These are phyloP conservation scores for Cydia splendana DNA, from an alignment of 1,140 invertebrate species.

Conservation along the genomic window DNA sequence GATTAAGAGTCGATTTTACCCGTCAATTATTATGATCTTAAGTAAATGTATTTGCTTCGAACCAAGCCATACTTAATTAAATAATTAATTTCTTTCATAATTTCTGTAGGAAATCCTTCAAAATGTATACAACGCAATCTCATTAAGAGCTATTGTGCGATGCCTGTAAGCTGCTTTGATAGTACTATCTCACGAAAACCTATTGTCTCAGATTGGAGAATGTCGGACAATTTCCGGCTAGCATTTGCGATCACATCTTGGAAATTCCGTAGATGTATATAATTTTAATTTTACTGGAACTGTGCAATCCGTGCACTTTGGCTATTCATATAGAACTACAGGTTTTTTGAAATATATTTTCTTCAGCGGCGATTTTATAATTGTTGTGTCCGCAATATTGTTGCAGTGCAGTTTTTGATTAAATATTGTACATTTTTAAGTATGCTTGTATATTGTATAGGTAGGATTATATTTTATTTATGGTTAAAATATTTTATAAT, in stretches of 20 bases:
- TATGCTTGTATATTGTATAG: too few species aligned
- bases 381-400: too few species aligned
- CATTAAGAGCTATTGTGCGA: constrained; percentile 10
- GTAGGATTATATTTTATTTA: too few species aligned
- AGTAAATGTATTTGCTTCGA: too few species aligned
- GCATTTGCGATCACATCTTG: neutral
- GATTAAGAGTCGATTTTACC: too few species aligned
- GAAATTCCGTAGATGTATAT: neutral
- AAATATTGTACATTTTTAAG: too few species aligned
- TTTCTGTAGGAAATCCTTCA: neutral
- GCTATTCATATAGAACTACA: too few species aligned
- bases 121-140: constrained; percentile 5
- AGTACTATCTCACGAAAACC: constrained; percentile 1
- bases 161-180: neutral
- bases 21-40: too few species aligned
- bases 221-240: neutral
- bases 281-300: neutral
- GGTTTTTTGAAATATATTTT: too few species aligned
- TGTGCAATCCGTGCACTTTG: neutral
- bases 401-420: too few species aligned
- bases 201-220: neutral
- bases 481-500: too few species aligned
- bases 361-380: too few species aligned
- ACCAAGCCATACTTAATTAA: neutral
- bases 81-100: neutral